Evolutionary conservation across 2,797 vertebrate species (phyloP).

Genomic region (Microctenopoma stevenorrisi): DNA sequence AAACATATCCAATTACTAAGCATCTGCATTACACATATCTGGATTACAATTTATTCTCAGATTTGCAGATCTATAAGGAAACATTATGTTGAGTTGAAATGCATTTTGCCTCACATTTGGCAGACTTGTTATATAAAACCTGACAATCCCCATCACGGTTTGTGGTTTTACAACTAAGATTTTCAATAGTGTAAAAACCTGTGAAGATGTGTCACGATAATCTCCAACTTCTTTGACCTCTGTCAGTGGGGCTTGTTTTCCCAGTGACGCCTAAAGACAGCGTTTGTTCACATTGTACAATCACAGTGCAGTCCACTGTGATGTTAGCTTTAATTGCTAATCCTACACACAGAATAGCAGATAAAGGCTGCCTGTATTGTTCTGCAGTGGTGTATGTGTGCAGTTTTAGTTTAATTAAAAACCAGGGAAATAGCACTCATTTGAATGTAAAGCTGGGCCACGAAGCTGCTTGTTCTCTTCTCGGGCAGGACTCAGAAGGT

Average conservation of each 20-base stretch:
- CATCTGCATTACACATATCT: too few species aligned
- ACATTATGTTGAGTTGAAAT: too few species aligned
- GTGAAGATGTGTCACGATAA: background rate
- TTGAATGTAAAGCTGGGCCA: background rate
- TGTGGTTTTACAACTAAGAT: background rate
- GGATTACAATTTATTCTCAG: too few species aligned
- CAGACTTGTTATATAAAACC: too few species aligned
- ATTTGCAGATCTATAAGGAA: too few species aligned
- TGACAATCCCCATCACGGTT: background rate
- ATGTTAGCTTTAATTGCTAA: slow-evolving; percentile 28
- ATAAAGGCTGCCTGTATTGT: background rate
- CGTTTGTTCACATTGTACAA: slow-evolving; percentile 7
- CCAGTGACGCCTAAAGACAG: slow-evolving; percentile 3
- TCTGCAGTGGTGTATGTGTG: background rate
- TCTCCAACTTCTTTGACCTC: background rate
- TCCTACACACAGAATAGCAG: slow-evolving; percentile 8
- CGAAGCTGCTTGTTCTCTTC: background rate
- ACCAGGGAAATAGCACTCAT: slow-evolving; percentile 11
- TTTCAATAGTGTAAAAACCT: background rate
- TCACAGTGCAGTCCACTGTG: background rate
- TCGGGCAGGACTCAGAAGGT: slow-evolving; percentile 10
- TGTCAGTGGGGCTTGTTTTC: slow-evolving; percentile 4
- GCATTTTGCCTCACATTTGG: too few species aligned
- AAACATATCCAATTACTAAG: too few species aligned
- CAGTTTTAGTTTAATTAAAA: slow-evolving; percentile 15